Base-by-base conservation (phyloP, 2,888 invertebrate species). In the Drosophila pseudotakahashii region DNA sequence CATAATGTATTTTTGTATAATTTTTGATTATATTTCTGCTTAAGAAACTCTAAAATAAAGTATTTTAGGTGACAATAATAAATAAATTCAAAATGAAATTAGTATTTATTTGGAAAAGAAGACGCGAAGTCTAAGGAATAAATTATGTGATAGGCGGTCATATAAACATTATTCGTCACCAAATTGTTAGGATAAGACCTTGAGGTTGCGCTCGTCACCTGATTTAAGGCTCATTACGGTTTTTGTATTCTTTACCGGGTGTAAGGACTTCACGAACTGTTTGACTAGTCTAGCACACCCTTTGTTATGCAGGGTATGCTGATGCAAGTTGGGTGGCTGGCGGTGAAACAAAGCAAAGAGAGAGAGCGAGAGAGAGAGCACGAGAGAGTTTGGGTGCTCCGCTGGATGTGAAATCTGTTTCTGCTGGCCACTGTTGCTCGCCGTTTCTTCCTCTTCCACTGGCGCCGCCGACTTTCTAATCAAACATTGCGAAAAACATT, bases 381-480 rank as follows among this genome's bases (percentile, higher is more conserved):
- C 44, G 41, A 36, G 34, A 19, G 37, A 51, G 41, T 39, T 34
- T 1, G 78, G 55, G 69, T 45, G 71, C 59, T 32, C 59, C 66
- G 59, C 26, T 41, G 57, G 58, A 26, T 58, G 51, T 36, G 87
- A 88, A 69, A 75, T 80, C 70, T 7, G 42, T 3, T 42, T 19
- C 11, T 41, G 41, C 41, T 41, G 41, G 41, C 41, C 41, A 41
- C 42, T 42, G 42, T 19, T 64, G 73, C 70, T 64, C 58, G 37
- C 60, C 5, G 14, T 32, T 47, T 69, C 48, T 57, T 66, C 44
- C 48, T 52, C 74, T 66, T 54, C 61, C 70, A 44, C 51, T n/a
- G 63, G 6, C 54, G 59, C 62, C 37, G 72, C 66, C 75, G 75
- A 84, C 89, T 84, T 84, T 84, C 84, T 84, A 84, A 89, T 84